Conservation (phyloP, 2,113 vertebrate species). For the Cygnus atratus region DNA sequence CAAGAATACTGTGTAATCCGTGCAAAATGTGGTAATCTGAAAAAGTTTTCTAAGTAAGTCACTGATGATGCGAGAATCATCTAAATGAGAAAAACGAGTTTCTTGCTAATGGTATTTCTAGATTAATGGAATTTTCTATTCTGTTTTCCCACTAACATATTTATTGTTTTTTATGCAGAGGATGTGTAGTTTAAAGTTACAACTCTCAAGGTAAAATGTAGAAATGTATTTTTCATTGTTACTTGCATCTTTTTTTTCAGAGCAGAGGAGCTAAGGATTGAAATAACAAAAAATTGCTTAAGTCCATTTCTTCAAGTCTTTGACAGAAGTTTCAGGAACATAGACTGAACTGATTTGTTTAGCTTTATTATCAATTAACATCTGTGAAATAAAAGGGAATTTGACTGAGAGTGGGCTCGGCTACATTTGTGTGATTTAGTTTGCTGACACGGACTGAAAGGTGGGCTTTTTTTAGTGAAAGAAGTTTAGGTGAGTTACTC, state of each 20-base stretch:
- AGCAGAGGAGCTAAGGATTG: not conserved
- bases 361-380: not conserved
- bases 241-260: not conserved
- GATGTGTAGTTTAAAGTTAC: not conserved
- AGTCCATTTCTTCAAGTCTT: not conserved
- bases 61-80: not conserved
- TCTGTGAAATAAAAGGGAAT: constrained; percentile 55
- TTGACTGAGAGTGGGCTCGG: not conserved
- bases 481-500: not conserved
- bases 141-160: not conserved
- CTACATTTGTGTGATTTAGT: not conserved
- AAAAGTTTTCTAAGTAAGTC: not conserved
- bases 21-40: not conserved
- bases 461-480: not conserved
- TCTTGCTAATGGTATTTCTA: not conserved
- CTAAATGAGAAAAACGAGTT: not conserved
- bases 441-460: not conserved
- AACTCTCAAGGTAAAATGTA: not conserved
- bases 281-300: not conserved
- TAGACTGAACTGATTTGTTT: not conserved
- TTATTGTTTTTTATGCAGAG: not conserved
- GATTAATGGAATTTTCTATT: not conserved
- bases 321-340: not conserved
- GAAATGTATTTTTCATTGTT: not conserved
- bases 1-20: not conserved